Conservation (phyloP, 2,797 vertebrate genomes). For the Coilia nasus region DNA sequence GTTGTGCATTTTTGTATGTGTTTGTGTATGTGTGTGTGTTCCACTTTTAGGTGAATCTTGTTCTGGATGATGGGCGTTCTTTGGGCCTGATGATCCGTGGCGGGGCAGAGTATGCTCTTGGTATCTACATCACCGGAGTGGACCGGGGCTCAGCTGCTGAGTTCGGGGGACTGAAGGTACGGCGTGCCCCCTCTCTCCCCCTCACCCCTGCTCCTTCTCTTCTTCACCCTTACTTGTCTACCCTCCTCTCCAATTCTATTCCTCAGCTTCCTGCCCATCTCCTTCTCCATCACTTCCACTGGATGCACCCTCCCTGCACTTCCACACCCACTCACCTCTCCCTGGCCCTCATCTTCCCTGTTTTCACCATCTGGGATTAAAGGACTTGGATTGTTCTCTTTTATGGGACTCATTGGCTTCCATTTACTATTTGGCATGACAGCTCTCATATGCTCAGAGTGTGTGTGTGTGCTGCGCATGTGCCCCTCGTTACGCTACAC, state of each 20-base stretch:
- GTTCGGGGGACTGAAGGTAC: slow-evolving; percentile 92
- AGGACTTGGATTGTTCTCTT: neutral
- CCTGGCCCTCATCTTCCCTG: neutral
- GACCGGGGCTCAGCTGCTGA: slow-evolving; percentile 92
- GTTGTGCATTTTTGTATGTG: neutral
- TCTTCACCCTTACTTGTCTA: neutral
- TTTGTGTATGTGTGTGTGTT: neutral
- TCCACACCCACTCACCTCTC: neutral
- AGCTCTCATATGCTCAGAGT: neutral
- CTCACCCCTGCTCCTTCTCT: neutral
- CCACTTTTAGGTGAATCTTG: slow-evolving; percentile 86
- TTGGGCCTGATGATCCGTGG: slow-evolving; percentile 95
- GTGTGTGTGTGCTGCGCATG: no score
- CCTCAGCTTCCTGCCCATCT: neutral
- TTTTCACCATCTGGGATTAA: neutral
- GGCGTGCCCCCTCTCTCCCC: neutral
- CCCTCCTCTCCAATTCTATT: neutral
- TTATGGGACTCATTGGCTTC: neutral
- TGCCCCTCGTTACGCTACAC: no score
- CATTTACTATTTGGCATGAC: neutral
- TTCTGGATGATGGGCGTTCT: slow-evolving; percentile 91
- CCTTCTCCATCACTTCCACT: neutral
- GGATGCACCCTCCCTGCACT: neutral
- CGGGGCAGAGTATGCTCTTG: slow-evolving; percentile 91
- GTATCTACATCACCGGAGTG: slow-evolving; percentile 96